These are phyloP conservation scores for Enoplosus armatus DNA, from an alignment of 2,797 vertebrate species.

Conservation along the genomic window DNA sequence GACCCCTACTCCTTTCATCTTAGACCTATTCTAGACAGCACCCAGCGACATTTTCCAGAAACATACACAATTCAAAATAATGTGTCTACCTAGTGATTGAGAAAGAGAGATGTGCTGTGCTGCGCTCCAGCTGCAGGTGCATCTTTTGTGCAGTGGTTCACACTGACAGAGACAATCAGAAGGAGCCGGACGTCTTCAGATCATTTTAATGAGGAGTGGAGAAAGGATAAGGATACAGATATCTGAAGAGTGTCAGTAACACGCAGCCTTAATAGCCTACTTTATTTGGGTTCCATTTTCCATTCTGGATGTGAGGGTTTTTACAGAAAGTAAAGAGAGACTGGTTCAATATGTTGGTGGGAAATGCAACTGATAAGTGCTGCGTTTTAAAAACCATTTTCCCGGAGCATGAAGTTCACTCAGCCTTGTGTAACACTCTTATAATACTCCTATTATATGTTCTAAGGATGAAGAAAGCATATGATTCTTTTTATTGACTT, in stretches of 20 bases:
- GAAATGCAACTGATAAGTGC: not conserved
- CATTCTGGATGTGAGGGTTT: not conserved
- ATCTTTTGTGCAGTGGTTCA: slow-evolving; percentile 10
- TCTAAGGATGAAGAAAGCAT: not conserved
- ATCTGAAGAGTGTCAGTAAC: not conserved
- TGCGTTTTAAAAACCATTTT: not conserved
- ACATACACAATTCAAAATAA: not conserved
- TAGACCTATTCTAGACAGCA: not conserved
- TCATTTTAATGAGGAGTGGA: slow-evolving; percentile 6
- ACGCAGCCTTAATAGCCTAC: slow-evolving; percentile 1
- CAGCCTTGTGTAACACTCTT: not conserved
- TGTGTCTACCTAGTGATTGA: not conserved
- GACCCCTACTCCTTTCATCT: not conserved
- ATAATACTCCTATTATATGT: not conserved
- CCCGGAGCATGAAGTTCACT: not conserved
- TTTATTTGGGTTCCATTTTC: slow-evolving; percentile 11
- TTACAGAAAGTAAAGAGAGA: not conserved
- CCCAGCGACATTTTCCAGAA: not conserved
- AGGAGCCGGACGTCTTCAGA: slow-evolving; percentile 8
- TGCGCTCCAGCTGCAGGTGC: not conserved
- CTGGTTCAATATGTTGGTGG: not conserved
- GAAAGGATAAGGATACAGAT: not conserved
- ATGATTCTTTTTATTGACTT: not conserved
- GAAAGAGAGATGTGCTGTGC: not conserved
- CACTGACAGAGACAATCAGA: slow-evolving; percentile 24